phyloP scores from a whole-genome alignment of 92 coral and sea anemone species.

The Zoanthus solanderi region DNA sequence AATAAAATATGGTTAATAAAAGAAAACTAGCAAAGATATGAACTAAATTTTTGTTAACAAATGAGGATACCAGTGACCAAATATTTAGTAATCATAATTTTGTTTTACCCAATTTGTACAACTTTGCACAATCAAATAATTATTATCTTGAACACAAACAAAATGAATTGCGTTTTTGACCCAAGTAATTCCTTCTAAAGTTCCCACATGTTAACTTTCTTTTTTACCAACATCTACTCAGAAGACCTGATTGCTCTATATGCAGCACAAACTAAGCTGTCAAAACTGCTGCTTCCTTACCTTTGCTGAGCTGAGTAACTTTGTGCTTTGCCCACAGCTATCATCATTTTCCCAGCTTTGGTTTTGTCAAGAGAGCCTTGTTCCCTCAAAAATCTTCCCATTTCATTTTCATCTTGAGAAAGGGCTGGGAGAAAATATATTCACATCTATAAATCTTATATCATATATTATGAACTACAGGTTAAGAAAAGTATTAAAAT shows the following conservation, averaged over 20 bases:
- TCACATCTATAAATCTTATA: not conserved
- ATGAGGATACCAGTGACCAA: too few relatives aligned
- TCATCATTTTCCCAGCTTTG: slow-evolving; percentile 99
- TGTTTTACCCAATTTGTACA: too few relatives aligned
- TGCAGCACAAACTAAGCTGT: not conserved
- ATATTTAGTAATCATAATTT: too few relatives aligned
- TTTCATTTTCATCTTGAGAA: slow-evolving; percentile 99
- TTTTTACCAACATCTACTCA: not conserved
- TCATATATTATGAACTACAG: not conserved
- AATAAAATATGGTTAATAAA: too few relatives aligned
- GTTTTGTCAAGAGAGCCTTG: slow-evolving; percentile 97
- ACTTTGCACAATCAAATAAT: too few relatives aligned
- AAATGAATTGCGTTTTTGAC: too few relatives aligned
- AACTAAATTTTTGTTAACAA: too few relatives aligned
- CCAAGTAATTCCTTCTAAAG: too few relatives aligned
- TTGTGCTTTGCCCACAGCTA: slow-evolving; percentile 97
- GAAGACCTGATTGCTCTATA: not conserved
- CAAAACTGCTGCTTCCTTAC: slow-evolving; percentile 35
- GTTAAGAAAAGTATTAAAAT: too few relatives aligned
- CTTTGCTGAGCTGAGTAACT: slow-evolving; percentile 99
- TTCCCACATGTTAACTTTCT: too few relatives aligned
- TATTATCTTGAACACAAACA: too few relatives aligned
- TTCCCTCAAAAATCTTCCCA: slow-evolving; percentile 97
- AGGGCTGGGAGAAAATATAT: slow-evolving; percentile 68
- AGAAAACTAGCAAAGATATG: too few relatives aligned